Conservation (phyloP, 2,888 invertebrate genomes). For the Spodoptera littoralis region DNA sequence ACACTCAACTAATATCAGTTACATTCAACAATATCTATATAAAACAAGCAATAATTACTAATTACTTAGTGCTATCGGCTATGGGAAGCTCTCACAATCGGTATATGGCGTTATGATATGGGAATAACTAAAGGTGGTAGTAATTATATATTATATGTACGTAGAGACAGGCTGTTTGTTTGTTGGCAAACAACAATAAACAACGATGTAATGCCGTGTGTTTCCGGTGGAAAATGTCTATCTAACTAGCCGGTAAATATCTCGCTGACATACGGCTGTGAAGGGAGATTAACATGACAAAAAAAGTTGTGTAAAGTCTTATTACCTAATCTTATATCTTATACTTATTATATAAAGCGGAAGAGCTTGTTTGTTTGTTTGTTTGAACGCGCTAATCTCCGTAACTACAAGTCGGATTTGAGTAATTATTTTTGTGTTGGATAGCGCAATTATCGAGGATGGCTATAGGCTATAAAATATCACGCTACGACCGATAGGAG, state of each 20-base stretch:
- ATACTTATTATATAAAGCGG: no score
- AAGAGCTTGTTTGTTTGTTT: no score
- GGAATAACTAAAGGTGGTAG: slow-evolving; percentile 42
- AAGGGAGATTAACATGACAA: neutral
- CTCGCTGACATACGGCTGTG: slow-evolving; percentile 50
- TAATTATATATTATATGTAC: slow-evolving; percentile 44
- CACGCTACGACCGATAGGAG: no score
- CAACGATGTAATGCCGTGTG: slow-evolving; percentile 66
- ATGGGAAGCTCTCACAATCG: slow-evolving; percentile 15
- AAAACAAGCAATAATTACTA: no score
- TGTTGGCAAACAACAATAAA: slow-evolving; percentile 68
- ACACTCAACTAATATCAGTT: no score
- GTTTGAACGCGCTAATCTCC: no score
- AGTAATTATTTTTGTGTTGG: no score
- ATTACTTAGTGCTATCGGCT: slow-evolving; percentile 6
- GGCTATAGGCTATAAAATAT: no score
- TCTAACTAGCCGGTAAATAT: slow-evolving; percentile 65
- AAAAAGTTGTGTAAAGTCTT: neutral
- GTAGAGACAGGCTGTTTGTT: slow-evolving; percentile 47
- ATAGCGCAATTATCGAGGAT: no score
- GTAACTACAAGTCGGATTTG: no score
- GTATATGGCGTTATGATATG: neutral
- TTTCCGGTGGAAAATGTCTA: slow-evolving; percentile 72
- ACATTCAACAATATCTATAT: no score
- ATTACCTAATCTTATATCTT: no score